phyloP scores from a whole-genome alignment of 2,113 vertebrate genomes.

The Myiopsitta monachus region DNA sequence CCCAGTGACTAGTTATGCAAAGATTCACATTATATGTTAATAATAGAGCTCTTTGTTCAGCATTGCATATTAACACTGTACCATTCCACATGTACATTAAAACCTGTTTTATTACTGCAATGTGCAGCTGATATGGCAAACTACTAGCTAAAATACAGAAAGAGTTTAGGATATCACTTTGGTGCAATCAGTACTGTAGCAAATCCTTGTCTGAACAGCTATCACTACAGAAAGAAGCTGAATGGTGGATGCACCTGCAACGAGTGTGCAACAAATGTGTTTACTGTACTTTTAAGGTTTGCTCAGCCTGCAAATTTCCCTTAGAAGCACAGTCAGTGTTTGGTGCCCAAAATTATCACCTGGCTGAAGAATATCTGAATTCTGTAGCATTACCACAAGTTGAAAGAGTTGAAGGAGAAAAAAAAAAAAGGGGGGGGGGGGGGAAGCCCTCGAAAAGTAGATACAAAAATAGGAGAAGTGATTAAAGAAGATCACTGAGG shows the following conservation, averaged over 20 bases:
- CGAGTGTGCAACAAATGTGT: neutral
- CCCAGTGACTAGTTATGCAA: neutral
- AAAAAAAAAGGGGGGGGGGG: too few relatives aligned
- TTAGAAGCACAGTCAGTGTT: neutral
- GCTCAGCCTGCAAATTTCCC: constrained; percentile 13
- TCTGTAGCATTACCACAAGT: neutral
- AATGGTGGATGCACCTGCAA: neutral
- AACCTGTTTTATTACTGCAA: neutral
- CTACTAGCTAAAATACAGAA: neutral
- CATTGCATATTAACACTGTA: neutral
- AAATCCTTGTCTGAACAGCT: neutral
- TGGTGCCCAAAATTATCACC: constrained; percentile 29
- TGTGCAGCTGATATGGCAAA: neutral
- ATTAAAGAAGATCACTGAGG: constrained; percentile 46
- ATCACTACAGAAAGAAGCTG: neutral
- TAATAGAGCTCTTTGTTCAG: neutral
- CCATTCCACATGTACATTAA: neutral
- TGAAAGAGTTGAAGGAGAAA: neutral
- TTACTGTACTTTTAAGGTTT: neutral
- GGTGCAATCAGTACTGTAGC: neutral
- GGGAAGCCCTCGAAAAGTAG: neutral
- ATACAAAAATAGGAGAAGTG: neutral
- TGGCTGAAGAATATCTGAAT: constrained; percentile 28
- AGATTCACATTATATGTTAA: neutral
- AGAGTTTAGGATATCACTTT: neutral